phyloP scores from a whole-genome alignment of 2,113 vertebrate genomes.

The Lampris megalopsis region DNA sequence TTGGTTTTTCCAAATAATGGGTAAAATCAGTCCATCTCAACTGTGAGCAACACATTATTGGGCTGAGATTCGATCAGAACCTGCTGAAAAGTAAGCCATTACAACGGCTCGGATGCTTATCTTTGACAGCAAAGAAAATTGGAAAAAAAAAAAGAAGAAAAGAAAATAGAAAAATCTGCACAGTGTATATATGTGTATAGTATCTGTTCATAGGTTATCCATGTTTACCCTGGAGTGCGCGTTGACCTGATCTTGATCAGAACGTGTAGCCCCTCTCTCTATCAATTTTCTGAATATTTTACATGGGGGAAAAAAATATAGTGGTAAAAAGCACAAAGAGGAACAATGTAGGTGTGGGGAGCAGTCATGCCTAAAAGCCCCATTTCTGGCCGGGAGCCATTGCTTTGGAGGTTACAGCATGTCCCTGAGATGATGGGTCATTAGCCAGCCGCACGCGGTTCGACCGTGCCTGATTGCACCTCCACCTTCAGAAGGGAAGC shows the following conservation, averaged over 20 bases:
- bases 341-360: neutral
- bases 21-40: constrained; percentile 42
- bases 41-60: constrained; percentile 35
- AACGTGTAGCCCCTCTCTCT: constrained; percentile 18
- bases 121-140: constrained; percentile 41
- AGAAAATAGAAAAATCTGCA: neutral
- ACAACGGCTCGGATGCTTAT: constrained; percentile 57
- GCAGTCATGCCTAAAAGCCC: neutral
- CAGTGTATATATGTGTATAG: neutral
- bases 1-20: constrained; percentile 50
- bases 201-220: neutral
- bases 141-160: constrained; percentile 29
- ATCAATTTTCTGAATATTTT: neutral
- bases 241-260: constrained; percentile 38
- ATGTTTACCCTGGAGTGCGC: constrained; percentile 5
- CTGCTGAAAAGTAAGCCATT: constrained; percentile 58
- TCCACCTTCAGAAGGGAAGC: constrained; percentile 1
- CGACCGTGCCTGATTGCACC: constrained; percentile 32
- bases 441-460: constrained; percentile 44
- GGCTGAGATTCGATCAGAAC: constrained; percentile 56
- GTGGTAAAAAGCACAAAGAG: neutral
- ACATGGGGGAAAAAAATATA: neutral
- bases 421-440: constrained; percentile 61
- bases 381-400: neutral
- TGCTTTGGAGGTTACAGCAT: constrained; percentile 37